Base-by-base conservation (phyloP, 1,140 invertebrate species). In the Anastrepha obliqua region DNA sequence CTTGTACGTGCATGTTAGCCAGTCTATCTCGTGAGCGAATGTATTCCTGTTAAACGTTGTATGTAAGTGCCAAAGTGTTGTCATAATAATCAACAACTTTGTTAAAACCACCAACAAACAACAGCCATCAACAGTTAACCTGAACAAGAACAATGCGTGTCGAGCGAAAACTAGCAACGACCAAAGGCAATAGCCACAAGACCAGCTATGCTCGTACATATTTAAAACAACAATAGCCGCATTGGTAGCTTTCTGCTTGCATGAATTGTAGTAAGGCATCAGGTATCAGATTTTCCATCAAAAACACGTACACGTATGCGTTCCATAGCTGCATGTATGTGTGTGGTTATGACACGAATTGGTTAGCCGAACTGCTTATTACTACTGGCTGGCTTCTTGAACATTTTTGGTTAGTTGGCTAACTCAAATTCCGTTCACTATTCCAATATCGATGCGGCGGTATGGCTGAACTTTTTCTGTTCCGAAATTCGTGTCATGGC, bases 331-430 rank as follows among this genome's bases (percentile, higher is more conserved):
- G 42, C 67, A 47, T 47, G 67, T 74, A 7, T 74, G 42, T 42
- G 17, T 47, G 67, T 74, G 6, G 39, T 74, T 74, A 74, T 74
- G 42, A 47, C 67, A 15, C 17, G 67, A 74, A 74, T 47, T 74
- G 5, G 67, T 17, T 65, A 44, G 42, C 11, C 67, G 44, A 74
- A 74, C 17, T 74, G 60, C 17, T 55, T 29, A 55, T 0, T 55
- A 3, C 51, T 55, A 8, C 11, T 55, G 6, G 11, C 2, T 55
- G 2, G 51, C 51, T 55, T 55, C 51, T 55, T 3, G 1, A 11
- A 6, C 51, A 55, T 0, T 8, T 55, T 55, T 8, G 51, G 51
- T 55, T 55, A 6, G 6, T 55, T 55, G 51, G 51, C 51, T 6
- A 55, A 55, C 29, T 29, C 29, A 29, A 29, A 29, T 62, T 17